phyloP scores from a whole-genome alignment of 1,140 invertebrate species.

The Drosophila punjabiensis region DNA sequence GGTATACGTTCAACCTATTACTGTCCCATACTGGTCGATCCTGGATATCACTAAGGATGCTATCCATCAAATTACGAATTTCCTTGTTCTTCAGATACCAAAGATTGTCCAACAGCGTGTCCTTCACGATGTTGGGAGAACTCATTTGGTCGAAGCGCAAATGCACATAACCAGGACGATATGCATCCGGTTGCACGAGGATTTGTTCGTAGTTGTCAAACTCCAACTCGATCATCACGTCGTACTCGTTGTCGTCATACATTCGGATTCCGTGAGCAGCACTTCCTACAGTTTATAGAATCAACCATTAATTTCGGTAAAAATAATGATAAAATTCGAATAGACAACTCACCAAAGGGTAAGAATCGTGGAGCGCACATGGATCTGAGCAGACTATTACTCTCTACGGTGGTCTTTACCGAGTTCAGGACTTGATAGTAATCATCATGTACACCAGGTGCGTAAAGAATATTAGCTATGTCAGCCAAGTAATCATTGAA shows the following conservation, averaged over 20 bases:
- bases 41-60: constrained; percentile 22
- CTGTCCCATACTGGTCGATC: neutral
- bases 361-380: neutral
- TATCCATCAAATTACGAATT: constrained; percentile 45
- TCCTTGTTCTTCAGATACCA: constrained; percentile 21
- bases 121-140: neutral
- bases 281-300: constrained; percentile 43
- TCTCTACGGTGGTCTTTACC: constrained; percentile 17
- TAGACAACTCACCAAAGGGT: constrained; percentile 44
- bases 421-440: constrained; percentile 33
- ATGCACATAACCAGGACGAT: constrained; percentile 49
- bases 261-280: constrained; percentile 38
- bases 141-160: constrained; percentile 45
- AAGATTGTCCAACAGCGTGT: constrained; percentile 13
- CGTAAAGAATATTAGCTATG: neutral
- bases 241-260: constrained; percentile 40
- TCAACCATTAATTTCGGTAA: neutral
- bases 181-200: constrained; percentile 7
- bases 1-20: neutral
- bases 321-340: neutral
- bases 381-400: neutral
- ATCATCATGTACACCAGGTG: constrained; percentile 1
- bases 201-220: constrained; percentile 47
- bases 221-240: constrained; percentile 55
- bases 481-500: constrained; percentile 43